Conservation (phyloP, 1,140 invertebrate species). For the Lethrus apterus region DNA sequence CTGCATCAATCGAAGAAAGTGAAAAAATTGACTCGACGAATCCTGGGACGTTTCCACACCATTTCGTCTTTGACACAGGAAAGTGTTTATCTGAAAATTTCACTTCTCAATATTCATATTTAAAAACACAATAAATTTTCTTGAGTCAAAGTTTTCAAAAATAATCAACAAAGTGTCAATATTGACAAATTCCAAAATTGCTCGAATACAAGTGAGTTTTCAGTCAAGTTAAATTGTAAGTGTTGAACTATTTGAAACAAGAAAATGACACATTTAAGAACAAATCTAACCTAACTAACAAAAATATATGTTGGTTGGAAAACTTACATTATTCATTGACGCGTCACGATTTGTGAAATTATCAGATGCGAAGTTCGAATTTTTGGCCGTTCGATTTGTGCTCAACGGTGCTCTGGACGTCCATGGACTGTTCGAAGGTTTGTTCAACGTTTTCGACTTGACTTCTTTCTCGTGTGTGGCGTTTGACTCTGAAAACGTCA, state of each 20-base stretch:
- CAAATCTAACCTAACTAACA: too few relatives aligned
- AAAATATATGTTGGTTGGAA: background rate
- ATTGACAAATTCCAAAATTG: too few relatives aligned
- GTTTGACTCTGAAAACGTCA: background rate
- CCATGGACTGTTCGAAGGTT: slow-evolving; percentile 11
- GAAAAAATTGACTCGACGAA: slow-evolving; percentile 33
- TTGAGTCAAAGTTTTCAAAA: too few relatives aligned
- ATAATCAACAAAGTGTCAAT: too few relatives aligned
- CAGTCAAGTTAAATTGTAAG: too few relatives aligned
- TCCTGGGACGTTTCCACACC: slow-evolving; percentile 3
- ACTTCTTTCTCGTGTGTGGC: background rate
- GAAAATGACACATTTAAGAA: too few relatives aligned
- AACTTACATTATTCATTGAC: background rate
- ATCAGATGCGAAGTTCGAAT: background rate
- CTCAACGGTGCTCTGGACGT: slow-evolving; percentile 11
- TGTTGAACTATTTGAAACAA: too few relatives aligned
- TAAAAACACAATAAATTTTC: too few relatives aligned
- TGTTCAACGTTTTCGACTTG: slow-evolving; percentile 8
- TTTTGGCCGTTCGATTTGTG: too few relatives aligned
- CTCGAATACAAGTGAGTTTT: too few relatives aligned
- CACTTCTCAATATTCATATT: too few relatives aligned
- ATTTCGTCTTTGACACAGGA: background rate
- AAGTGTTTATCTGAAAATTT: too few relatives aligned
- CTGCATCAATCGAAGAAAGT: slow-evolving; percentile 38
- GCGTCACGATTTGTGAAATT: background rate